phyloP scores from a whole-genome alignment of 2,113 vertebrate species.

The Petrocephalus zakoni region DNA sequence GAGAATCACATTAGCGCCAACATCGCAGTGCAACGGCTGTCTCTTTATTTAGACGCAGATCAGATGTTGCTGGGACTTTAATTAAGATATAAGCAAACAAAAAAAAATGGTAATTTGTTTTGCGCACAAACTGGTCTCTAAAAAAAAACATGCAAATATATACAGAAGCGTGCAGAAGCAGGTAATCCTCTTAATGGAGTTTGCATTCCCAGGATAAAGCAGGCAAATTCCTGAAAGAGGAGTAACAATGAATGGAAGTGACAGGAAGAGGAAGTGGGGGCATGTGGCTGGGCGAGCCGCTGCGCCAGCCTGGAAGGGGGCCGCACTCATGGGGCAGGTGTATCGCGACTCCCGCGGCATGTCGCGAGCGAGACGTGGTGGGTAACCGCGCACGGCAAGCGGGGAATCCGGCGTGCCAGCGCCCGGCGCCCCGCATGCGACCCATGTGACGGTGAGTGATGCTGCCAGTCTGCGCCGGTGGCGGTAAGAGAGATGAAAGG shows the following conservation, averaged over 20 bases:
- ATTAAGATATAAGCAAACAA: slow-evolving; percentile 6
- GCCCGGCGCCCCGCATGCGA: not conserved
- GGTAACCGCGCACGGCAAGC: not conserved
- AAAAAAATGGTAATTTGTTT: not conserved
- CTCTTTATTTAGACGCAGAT: not conserved
- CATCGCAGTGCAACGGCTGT: not conserved
- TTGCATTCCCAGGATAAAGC: not conserved
- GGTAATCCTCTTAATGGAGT: slow-evolving; percentile 8
- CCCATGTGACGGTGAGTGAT: not conserved
- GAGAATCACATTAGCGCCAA: not conserved
- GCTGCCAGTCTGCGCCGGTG: not conserved
- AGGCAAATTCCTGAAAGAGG: not conserved
- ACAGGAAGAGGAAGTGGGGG: not conserved
- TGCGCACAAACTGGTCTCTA: not conserved
- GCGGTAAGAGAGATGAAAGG: not conserved
- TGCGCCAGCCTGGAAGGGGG: not conserved
- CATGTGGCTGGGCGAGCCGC: not conserved
- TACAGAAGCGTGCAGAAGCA: not conserved
- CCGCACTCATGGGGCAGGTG: not conserved
- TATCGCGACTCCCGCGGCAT: not conserved
- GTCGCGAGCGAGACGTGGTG: no score
- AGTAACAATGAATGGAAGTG: slow-evolving; percentile 1
- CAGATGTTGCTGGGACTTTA: not conserved
- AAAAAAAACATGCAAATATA: not conserved
- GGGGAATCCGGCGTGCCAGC: not conserved